Evolutionary conservation across 2,113 vertebrate species (phyloP), one percentile per base, ranked within the genome.

Genomic region (Martes martes): DNA sequence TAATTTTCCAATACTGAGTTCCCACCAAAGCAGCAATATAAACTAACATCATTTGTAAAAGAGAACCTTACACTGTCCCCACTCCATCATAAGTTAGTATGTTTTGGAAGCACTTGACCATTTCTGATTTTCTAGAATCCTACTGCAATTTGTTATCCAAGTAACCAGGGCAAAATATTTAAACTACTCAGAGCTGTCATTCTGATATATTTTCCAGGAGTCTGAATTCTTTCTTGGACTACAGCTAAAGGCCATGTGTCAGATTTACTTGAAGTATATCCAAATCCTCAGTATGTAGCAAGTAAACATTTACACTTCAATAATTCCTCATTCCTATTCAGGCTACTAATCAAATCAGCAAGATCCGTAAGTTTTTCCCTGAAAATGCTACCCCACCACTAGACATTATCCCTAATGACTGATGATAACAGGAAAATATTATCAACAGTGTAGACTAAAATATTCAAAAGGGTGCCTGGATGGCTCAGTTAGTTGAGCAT

Each of bases 261-360:
- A 78, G 57, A 89, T 89, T 89, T 74, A 74, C 61, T 85, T 73
- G 50, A 97, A 96, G 61, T 55, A 89, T 24, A 91, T 76, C 50
- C 83, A 95, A 74, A 86, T 85, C 57, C n/a, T 88, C 28, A 81
- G 79, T 31, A 67, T 80, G 83, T 36, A 80, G 69, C 83, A 96
- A 92, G 23, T 82, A 90, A 97, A 96, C 52, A 96, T 87, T 95
- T 86, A 95, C 18, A 95, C 26, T 95, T 84, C 36, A 90, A 26
- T 79, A 92, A 97, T 59, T 94, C 61, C n/a, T 97, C 65, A 65
- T 55, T 50, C 42, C 50, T 57, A 85, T 89, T 84, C 50, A 94
- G 95, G 63, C 65, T 96, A 92, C 33, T 42, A 86, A 47, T 94
- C 57, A 88, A 79, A 47, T 84, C 59, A 74, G 65, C 47, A 69